These are phyloP conservation scores for Oryzias sinensis DNA, from an alignment of 2,797 vertebrate genomes.

Conservation along the genomic window DNA sequence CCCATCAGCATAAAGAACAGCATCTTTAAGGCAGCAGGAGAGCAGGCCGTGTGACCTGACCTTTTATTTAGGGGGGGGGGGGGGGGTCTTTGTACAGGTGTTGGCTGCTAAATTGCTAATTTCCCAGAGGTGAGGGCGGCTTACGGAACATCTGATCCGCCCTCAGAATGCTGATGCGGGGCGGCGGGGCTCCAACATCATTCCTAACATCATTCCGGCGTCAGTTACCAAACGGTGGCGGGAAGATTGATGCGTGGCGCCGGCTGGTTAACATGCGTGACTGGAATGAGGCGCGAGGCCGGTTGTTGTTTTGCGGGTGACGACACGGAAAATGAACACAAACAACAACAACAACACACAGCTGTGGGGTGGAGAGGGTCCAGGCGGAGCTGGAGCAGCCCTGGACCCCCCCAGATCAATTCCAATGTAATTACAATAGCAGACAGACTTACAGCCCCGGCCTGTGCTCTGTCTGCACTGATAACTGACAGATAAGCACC, in stretches of 20 bases:
- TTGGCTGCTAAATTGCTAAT: slow-evolving; percentile 66
- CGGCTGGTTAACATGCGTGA: slow-evolving; percentile 67
- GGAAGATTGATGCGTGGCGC: slow-evolving; percentile 63
- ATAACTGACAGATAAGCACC: slow-evolving; percentile 74
- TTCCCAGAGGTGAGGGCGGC: slow-evolving; percentile 65
- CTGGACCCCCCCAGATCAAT: slow-evolving; percentile 64
- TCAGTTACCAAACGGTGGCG: slow-evolving; percentile 57
- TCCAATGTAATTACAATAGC: slow-evolving; percentile 77
- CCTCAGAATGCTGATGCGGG: slow-evolving; percentile 60
- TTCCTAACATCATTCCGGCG: slow-evolving; percentile 69
- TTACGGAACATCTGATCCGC: slow-evolving; percentile 58
- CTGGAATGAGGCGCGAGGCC: slow-evolving; percentile 47
- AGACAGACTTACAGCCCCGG: slow-evolving; percentile 73
- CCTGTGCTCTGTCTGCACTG: slow-evolving; percentile 67
- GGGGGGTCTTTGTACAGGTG: slow-evolving; percentile 64
- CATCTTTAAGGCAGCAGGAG: slow-evolving; percentile 35
- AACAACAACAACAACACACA: slow-evolving; percentile 1
- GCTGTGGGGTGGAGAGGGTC: slow-evolving; percentile 19
- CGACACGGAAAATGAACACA: slow-evolving; percentile 26
- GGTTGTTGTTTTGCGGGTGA: slow-evolving; percentile 38
- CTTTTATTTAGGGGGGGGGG: slow-evolving; percentile 40
- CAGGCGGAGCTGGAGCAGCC: slow-evolving; percentile 36
- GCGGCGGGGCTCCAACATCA: slow-evolving; percentile 60
- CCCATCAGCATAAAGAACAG: slow-evolving; percentile 53
- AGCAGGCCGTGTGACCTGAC: slow-evolving; percentile 52